phyloP scores from a whole-genome alignment of 2,113 vertebrate genomes.

The Poecilia latipinna region DNA sequence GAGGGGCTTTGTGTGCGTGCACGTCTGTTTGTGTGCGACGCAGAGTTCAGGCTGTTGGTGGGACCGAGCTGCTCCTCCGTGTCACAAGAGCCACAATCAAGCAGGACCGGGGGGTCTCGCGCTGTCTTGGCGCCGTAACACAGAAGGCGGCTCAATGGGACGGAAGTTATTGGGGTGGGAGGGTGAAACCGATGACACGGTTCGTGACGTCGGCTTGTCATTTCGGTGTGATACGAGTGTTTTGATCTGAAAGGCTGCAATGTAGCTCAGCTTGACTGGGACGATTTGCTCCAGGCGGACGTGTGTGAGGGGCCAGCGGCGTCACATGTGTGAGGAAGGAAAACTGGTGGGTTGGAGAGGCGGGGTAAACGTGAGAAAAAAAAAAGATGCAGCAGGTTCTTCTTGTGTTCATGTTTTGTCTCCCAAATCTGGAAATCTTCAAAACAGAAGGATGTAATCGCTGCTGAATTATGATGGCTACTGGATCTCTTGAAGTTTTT shows the following conservation, averaged over 20 bases:
- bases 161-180: conserved; percentile 83
- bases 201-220: conserved; percentile 90
- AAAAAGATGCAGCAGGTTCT: conserved; percentile 6
- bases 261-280: conserved; percentile 81
- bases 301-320: conserved; percentile 78
- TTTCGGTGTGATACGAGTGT: conserved; percentile 90
- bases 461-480: conserved; percentile 54
- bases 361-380: conserved; percentile 11
- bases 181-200: conserved; percentile 89
- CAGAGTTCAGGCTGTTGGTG: conserved; percentile 66
- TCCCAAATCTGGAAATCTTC: conserved; percentile 2
- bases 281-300: conserved; percentile 83
- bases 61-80: conserved; percentile 86
- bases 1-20: conserved; percentile 13
- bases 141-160: conserved; percentile 83
- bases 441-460: conserved; percentile 40
- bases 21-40: conserved; percentile 33
- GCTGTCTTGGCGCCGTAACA: conserved; percentile 78
- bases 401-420: background rate
- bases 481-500: background rate
- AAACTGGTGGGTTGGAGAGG: conserved; percentile 23
- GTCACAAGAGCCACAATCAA: conserved; percentile 93
- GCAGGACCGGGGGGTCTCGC: conserved; percentile 82
- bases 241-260: conserved; percentile 86
- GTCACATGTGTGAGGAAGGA: conserved; percentile 77